These are phyloP conservation scores for Orchesella flavescens DNA, from an alignment of 2,888 invertebrate species.

Conservation along the genomic window DNA sequence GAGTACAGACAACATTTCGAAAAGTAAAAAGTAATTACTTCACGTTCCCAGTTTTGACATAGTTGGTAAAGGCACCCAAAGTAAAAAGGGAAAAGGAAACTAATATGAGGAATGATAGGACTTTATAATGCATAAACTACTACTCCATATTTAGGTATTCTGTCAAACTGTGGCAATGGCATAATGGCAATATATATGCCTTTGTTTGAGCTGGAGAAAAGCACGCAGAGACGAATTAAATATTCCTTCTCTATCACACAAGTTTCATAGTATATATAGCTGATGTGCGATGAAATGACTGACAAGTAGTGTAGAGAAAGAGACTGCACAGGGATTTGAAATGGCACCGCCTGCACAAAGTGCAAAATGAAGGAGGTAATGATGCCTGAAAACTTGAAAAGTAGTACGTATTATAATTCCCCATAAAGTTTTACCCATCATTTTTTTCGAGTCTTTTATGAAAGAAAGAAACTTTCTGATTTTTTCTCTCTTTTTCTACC, in stretches of 20 bases:
- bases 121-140: too few species aligned
- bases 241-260: not conserved
- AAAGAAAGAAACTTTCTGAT: not conserved
- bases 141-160: too few species aligned
- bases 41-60: not conserved
- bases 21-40: conserved; percentile 18
- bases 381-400: conserved; percentile 41
- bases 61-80: too few species aligned
- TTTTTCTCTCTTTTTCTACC: not conserved
- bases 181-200: too few species aligned
- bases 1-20: not conserved
- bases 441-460: not conserved
- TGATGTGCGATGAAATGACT: conserved; percentile 36
- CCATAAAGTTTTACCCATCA: conserved; percentile 8
- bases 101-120: too few species aligned
- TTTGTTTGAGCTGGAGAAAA: not conserved
- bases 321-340: conserved; percentile 19
- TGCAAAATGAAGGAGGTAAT: conserved; percentile 41
- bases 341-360: conserved; percentile 40
- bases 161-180: too few species aligned
- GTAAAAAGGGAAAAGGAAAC: not conserved
- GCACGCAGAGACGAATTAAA: not conserved
- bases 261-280: not conserved
- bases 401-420: conserved; percentile 31
- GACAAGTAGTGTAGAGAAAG: conserved; percentile 4